Percentiles rank a stretch among this genome's conserved stretches.
Evolutionary conservation across 2,113 vertebrate genomes (phyloP).

Genomic region (Tiliqua scincoides): DNA sequence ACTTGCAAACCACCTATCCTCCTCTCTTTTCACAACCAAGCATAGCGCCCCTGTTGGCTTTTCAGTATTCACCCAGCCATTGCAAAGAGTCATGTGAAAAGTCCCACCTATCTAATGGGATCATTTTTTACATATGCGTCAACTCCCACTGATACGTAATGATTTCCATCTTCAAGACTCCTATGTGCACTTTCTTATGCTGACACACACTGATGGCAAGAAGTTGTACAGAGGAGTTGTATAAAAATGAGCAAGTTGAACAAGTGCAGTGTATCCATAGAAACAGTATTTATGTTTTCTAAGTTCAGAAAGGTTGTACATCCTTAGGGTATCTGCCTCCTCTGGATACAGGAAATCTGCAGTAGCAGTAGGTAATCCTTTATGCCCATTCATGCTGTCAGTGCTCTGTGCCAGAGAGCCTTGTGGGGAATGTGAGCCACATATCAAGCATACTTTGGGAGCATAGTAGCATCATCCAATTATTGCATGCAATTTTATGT

Average conservation of each 20-base stretch:
- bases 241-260: too few species aligned
- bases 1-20: not conserved
- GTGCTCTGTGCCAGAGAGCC: slow-evolving; percentile 51
- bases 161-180: not conserved
- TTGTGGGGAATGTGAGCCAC: slow-evolving; percentile 32
- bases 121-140: not conserved
- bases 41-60: too few species aligned
- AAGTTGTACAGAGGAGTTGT: slow-evolving; percentile 47
- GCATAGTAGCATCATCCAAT: slow-evolving; percentile 28
- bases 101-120: too few species aligned
- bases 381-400: slow-evolving; percentile 60
- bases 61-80: too few species aligned
- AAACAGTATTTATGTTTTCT: slow-evolving; percentile 50
- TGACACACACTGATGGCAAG: slow-evolving; percentile 33
- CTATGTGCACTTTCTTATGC: not conserved
- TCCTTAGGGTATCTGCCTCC: slow-evolving; percentile 57
- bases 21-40: not conserved
- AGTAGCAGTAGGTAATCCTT: slow-evolving; percentile 59
- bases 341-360: slow-evolving; percentile 55
- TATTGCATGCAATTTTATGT: slow-evolving; percentile 47
- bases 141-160: not conserved
- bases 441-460: slow-evolving; percentile 11
- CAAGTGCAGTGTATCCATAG: slow-evolving; percentile 61
- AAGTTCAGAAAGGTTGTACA: slow-evolving; percentile 36
- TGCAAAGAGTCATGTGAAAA: not conserved